These are phyloP conservation scores for Rhodeus uyekii DNA, from an alignment of 2,797 vertebrate species.

Conservation along the genomic window DNA sequence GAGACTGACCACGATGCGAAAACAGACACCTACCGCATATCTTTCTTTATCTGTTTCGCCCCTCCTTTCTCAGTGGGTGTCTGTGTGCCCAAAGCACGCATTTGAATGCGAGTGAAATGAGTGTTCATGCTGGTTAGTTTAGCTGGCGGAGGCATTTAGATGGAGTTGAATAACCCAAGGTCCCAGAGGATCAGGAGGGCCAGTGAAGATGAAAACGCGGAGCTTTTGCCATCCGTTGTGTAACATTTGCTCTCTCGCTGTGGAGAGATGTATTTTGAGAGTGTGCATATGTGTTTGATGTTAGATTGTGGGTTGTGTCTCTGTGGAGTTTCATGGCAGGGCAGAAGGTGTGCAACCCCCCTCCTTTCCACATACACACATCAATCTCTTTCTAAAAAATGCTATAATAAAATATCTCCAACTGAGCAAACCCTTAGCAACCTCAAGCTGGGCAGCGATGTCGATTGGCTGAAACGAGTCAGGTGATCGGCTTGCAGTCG, in stretches of 20 bases:
- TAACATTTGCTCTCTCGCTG: constrained; percentile 31
- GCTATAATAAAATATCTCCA: constrained; percentile 57
- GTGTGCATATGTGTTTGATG: constrained; percentile 19
- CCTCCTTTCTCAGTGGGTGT: constrained; percentile 7
- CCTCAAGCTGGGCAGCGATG: constrained; percentile 60
- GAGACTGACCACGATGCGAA: constrained; percentile 25
- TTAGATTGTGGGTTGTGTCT: constrained; percentile 40
- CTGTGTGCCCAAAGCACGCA: constrained; percentile 23
- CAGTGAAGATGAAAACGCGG: constrained; percentile 20
- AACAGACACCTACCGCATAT: constrained; percentile 7
- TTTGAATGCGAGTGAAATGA: constrained; percentile 32
- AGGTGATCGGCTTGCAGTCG: constrained; percentile 75
- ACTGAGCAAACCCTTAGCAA: constrained; percentile 75
- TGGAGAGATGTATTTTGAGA: constrained; percentile 21
- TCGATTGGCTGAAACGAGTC: constrained; percentile 73
- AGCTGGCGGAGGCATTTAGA: constrained; percentile 28
- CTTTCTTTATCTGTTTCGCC: constrained; percentile 6
- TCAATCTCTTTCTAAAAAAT: constrained; percentile 31
- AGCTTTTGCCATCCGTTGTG: constrained; percentile 38
- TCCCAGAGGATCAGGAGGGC: constrained; percentile 18
- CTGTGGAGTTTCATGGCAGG: constrained; percentile 43
- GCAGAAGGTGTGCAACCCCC: constrained; percentile 36
- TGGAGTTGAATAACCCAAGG: constrained; percentile 15
- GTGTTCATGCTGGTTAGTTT: constrained; percentile 18
- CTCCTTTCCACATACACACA: constrained; percentile 14